Evolutionary conservation across 1,140 invertebrate genomes (phyloP).

Genomic region (Procambarus clarkii): DNA sequence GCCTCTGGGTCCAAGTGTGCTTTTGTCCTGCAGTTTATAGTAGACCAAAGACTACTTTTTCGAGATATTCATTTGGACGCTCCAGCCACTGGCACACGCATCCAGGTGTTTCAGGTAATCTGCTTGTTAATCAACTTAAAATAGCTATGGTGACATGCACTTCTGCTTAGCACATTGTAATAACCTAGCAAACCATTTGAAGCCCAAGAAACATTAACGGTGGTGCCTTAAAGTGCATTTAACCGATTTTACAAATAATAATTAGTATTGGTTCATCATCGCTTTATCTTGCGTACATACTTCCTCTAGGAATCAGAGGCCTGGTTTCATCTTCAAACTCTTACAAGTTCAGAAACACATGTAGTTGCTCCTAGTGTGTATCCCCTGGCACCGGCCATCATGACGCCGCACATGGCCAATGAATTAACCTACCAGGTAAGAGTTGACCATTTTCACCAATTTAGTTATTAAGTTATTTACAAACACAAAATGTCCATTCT

Average conservation of each 20-base stretch:
- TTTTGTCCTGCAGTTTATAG: slow-evolving; percentile 37
- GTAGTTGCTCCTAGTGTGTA: slow-evolving; percentile 17
- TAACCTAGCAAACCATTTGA: no score
- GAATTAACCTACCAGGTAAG: slow-evolving; percentile 18
- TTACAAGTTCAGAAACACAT: slow-evolving; percentile 34
- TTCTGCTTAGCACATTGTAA: no score
- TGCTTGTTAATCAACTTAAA: neutral
- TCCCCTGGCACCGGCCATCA: slow-evolving; percentile 37
- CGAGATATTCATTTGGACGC: slow-evolving; percentile 33
- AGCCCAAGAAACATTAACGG: no score
- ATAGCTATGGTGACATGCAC: no score
- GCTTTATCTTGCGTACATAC: no score
- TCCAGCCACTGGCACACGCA: slow-evolving; percentile 23
- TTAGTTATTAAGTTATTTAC: no score
- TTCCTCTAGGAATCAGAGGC: slow-evolving; percentile 19
- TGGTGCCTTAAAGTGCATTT: no score
- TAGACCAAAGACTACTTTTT: slow-evolving; percentile 26
- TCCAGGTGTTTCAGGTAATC: slow-evolving; percentile 39
- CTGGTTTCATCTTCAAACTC: slow-evolving; percentile 21
- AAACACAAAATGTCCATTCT: no score
- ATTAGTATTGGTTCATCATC: no score
- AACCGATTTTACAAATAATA: no score
- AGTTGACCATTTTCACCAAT: neutral
- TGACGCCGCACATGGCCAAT: slow-evolving; percentile 15
- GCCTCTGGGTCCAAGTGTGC: slow-evolving; percentile 7